These are phyloP conservation scores for Nycticebus coucang DNA, from an alignment of 2,113 vertebrate species.

Conservation along the genomic window DNA sequence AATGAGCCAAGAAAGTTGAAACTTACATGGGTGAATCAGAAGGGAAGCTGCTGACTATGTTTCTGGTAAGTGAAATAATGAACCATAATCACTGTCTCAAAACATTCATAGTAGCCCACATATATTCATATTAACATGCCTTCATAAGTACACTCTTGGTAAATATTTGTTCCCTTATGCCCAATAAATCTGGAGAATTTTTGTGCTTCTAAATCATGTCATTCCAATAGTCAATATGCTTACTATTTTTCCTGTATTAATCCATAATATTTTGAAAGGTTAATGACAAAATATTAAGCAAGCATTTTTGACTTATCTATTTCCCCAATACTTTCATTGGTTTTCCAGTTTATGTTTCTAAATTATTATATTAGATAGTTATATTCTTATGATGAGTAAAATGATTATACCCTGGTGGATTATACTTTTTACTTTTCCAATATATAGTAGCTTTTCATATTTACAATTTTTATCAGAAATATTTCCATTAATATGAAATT, in stretches of 20 bases:
- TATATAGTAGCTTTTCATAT: not conserved
- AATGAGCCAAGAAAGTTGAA: too few species aligned
- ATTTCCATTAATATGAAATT: not conserved
- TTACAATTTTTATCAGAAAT: not conserved
- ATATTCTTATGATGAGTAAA: not conserved
- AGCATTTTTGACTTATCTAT: not conserved
- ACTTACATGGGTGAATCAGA: too few species aligned
- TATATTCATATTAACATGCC: not conserved
- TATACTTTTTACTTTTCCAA: not conserved
- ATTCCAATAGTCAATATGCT: not conserved
- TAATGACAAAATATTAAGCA: not conserved
- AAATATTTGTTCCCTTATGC: not conserved
- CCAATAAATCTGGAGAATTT: not conserved
- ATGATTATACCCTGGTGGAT: not conserved
- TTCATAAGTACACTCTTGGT: not conserved
- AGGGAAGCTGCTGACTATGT: too few species aligned
- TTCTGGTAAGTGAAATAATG: too few species aligned
- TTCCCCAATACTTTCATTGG: not conserved
- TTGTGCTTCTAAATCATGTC: not conserved
- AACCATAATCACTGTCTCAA: too few species aligned
- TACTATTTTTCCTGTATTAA: not conserved
- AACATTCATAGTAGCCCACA: too few species aligned
- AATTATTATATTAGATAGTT: not conserved
- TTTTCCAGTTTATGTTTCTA: not conserved
- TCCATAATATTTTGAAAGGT: not conserved